Evolutionary conservation across 1,140 invertebrate species (phyloP), one percentile per base, ranked within the genome.

Genomic region (Penaeus indicus): DNA sequence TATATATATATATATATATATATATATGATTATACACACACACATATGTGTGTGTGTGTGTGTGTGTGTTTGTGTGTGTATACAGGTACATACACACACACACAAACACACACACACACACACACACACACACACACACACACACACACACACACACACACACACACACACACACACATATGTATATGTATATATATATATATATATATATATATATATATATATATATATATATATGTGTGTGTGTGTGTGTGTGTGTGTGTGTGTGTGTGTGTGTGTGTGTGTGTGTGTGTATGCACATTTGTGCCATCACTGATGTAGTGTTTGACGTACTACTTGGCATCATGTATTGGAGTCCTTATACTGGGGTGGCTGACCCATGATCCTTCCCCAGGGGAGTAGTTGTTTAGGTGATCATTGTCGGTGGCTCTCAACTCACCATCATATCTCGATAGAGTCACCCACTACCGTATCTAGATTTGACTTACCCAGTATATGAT

Each of bases 241-340:
- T 67, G 64, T 67, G 64, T 67, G 64, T 67, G 64, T 67, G 64
- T 67, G 64, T 67, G 64, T 67, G 64, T 67, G 64, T 67, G 64
- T 67, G 64, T 67, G 64, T 67, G 64, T 67, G 64, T 67, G 64
- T 67, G 64, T 67, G 64, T 67, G 64, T 67, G 64, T 67, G 64
- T 67, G 64, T 67, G 64, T 67, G 64, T 67, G 64, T 67, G 64
- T 67, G 64, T 67, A 7, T 67, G 64, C 7, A 67, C 7, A 7
- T 38, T 64, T 64, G 63, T 64, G 63, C 63, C n/a, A n/a, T n/a
- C n/a, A n/a, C n/a, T n/a, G n/a, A n/a, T 64, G n/a, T 18, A n/a
- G n/a, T 16, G 63, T n/a, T n/a, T n/a, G n/a, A n/a, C n/a, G n/a
- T n/a, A n/a, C n/a, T n/a, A n/a, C n/a, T n/a, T n/a, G n/a, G n/a